These are phyloP conservation scores for Melikaiella ostensackeni DNA, from an alignment of 2,888 invertebrate genomes.

Conservation along the genomic window DNA sequence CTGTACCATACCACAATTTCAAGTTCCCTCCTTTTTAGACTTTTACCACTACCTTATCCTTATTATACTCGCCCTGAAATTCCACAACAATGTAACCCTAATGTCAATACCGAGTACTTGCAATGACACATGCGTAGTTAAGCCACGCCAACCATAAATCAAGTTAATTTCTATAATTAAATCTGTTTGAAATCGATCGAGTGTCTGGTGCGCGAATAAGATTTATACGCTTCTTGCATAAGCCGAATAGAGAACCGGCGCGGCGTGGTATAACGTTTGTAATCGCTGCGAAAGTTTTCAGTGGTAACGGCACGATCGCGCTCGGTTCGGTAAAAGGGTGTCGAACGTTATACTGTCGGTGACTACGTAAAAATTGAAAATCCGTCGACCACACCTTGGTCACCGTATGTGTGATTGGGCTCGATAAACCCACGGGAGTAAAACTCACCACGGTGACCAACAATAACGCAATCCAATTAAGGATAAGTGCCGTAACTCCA, in stretches of 20 bases:
- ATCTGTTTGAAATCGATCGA: slow-evolving; percentile 2
- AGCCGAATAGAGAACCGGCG: not conserved
- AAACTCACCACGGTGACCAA: slow-evolving; percentile 38
- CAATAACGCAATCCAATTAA: slow-evolving; percentile 61
- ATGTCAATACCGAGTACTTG: not conserved
- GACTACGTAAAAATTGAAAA: slow-evolving; percentile 12
- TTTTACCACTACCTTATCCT: not conserved
- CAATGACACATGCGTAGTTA: not conserved
- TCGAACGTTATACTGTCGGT: not conserved
- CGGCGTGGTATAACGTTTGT: not conserved
- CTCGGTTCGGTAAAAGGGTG: not conserved
- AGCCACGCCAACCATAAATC: not conserved
- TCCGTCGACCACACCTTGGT: slow-evolving; percentile 29
- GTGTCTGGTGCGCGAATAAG: slow-evolving; percentile 13
- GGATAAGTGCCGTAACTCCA: slow-evolving; percentile 55
- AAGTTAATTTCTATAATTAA: slow-evolving; percentile 5
- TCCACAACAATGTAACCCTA: not conserved
- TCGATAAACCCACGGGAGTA: slow-evolving; percentile 43
- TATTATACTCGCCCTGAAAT: not conserved
- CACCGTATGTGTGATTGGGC: not conserved
- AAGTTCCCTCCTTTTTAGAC: not conserved
- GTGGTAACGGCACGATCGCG: not conserved
- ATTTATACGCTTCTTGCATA: slow-evolving; percentile 21
- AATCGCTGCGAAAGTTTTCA: slow-evolving; percentile 22
- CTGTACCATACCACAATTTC: no score